A percentile compares a stretch with the other conserved stretches of the same genome.
phyloP scores from a whole-genome alignment of 92 coral and sea anemone genomes.

The Palythoa heliodiscus region DNA sequence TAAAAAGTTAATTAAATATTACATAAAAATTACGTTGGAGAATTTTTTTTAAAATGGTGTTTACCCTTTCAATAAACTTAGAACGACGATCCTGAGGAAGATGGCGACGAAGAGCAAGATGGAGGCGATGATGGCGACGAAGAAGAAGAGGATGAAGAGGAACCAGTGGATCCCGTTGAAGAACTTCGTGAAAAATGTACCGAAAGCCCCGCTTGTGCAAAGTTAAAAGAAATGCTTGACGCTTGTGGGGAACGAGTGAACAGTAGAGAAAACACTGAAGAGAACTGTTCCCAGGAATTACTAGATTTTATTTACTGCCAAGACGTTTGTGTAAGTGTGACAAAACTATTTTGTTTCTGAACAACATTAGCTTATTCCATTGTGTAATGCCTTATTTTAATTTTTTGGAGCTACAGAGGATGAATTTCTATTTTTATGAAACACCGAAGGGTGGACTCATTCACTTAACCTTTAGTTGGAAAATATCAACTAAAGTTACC shows the following conservation, averaged over 20 bases:
- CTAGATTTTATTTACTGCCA: constrained; percentile 93
- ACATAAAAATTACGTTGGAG: neutral
- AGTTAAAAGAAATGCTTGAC: constrained; percentile 64
- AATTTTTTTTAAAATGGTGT: neutral
- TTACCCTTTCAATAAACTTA: neutral
- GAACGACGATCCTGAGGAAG: constrained; percentile 61
- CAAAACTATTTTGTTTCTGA: neutral
- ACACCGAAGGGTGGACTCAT: too few relatives aligned
- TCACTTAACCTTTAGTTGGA: neutral
- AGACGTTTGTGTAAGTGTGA: constrained; percentile 93
- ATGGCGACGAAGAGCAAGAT: constrained; percentile 68
- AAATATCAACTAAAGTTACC: neutral
- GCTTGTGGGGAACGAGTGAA: constrained; percentile 79
- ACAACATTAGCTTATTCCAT: neutral
- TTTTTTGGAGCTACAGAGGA: neutral
- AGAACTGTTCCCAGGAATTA: constrained; percentile 93
- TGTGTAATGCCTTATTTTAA: neutral
- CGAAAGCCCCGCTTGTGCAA: constrained; percentile 71
- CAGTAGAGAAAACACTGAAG: constrained; percentile 83
- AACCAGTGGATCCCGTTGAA: constrained; percentile 87
- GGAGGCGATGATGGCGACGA: constrained; percentile 76
- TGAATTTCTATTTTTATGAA: too few relatives aligned
- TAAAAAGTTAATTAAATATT: neutral
- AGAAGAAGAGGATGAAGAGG: constrained; percentile 96
- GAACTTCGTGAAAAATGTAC: constrained; percentile 75